Conservation (phyloP, 2,797 vertebrate species). For the Acipenser transmontanus region DNA sequence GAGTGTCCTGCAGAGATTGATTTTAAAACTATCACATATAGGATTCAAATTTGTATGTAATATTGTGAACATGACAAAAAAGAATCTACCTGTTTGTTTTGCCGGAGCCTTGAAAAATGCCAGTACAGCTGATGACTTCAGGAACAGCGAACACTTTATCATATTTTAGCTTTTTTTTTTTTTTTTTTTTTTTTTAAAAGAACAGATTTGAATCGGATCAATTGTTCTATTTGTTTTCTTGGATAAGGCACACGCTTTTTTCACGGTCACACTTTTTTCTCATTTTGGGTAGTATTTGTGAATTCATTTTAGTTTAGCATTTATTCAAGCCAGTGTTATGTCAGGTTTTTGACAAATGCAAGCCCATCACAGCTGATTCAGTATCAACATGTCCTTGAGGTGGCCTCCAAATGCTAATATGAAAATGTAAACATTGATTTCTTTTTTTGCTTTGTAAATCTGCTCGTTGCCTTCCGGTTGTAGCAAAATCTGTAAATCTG, state of each 20-base stretch:
- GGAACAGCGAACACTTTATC: conserved; percentile 9
- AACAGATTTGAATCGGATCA: no score
- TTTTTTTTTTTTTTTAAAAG: neutral
- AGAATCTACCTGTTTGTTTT: neutral
- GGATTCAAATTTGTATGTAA: neutral
- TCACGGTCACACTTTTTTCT: no score
- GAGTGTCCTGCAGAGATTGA: conserved; percentile 17
- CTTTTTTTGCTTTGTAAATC: conserved; percentile 11
- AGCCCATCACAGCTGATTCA: conserved; percentile 12
- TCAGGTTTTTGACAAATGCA: conserved; percentile 1
- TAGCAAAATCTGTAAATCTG: neutral
- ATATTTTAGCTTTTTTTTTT: neutral
- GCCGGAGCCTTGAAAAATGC: conserved; percentile 1
- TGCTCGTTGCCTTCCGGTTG: neutral
- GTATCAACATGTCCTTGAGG: conserved; percentile 1
- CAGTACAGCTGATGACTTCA: conserved; percentile 2
- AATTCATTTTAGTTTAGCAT: no score
- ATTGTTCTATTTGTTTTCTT: no score
- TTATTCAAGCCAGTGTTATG: no score
- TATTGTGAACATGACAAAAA: neutral
- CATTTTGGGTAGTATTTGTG: no score
- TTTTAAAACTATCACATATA: neutral
- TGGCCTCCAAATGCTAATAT: neutral
- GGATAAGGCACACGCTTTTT: no score
- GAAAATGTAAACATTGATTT: conserved; percentile 8